A percentile compares a stretch with the other conserved stretches of the same genome.
These are phyloP conservation scores for Pyxicephalus adspersus DNA, from an alignment of 2,113 vertebrate species.

Conservation along the genomic window DNA sequence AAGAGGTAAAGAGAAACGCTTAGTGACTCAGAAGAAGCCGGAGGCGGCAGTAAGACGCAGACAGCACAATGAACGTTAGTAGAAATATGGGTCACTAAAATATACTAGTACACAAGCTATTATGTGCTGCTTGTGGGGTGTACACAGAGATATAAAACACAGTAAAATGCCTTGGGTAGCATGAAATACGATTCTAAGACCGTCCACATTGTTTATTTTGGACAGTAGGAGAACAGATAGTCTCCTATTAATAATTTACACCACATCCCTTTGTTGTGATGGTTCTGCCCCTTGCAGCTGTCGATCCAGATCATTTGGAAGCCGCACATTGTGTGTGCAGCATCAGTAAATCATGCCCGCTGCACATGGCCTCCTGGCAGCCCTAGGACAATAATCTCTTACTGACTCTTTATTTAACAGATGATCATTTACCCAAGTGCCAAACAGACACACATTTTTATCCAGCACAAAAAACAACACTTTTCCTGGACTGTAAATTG, in stretches of 20 bases:
- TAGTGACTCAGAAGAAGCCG: slow-evolving; percentile 41
- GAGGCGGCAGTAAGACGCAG: background rate
- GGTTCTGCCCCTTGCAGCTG: slow-evolving; percentile 34
- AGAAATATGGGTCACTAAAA: slow-evolving; percentile 24
- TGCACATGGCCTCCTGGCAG: slow-evolving; percentile 4
- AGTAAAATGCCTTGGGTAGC: slow-evolving; percentile 11
- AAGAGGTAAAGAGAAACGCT: slow-evolving; percentile 39
- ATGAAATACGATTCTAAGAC: slow-evolving; percentile 19
- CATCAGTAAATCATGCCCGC: slow-evolving; percentile 18
- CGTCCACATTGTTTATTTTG: slow-evolving; percentile 25
- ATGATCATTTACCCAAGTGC: background rate
- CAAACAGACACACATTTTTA: background rate
- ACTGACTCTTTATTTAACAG: slow-evolving; percentile 9
- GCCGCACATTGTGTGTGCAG: slow-evolving; percentile 33
- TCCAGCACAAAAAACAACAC: no score
- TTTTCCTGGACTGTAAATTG: background rate
- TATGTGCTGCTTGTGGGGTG: slow-evolving; percentile 7
- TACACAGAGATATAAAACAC: slow-evolving; percentile 23
- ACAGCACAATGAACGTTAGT: slow-evolving; percentile 20
- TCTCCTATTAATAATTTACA: slow-evolving; percentile 45
- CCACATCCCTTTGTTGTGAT: slow-evolving; percentile 9
- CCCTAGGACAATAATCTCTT: background rate
- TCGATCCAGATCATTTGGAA: slow-evolving; percentile 25
- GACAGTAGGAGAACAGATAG: slow-evolving; percentile 16
- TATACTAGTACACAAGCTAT: slow-evolving; percentile 26